These are phyloP conservation scores for Gracilinanus agilis DNA, from an alignment of 2,113 vertebrate species.

Conservation along the genomic window DNA sequence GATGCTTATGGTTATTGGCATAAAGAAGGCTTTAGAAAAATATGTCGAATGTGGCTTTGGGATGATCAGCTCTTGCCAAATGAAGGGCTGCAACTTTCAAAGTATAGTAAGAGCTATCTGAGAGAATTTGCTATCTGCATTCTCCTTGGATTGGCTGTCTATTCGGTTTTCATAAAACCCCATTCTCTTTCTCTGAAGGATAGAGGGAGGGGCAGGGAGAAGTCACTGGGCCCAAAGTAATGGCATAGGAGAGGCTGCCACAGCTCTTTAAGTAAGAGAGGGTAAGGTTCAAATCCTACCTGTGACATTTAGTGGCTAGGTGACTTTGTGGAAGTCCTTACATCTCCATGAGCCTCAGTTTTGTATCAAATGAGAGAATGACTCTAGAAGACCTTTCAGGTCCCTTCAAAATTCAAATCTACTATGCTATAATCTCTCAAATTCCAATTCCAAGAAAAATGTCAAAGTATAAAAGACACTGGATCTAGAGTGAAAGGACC, in stretches of 20 bases:
- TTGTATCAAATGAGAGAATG: conserved; percentile 27
- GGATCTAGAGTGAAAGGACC: background rate
- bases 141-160: background rate
- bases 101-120: background rate
- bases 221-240: background rate
- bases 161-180: background rate
- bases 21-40: conserved; percentile 6
- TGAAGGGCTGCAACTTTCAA: background rate
- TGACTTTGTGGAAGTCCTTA: conserved; percentile 4
- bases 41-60: background rate
- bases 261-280: background rate
- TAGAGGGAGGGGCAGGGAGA: too few species aligned
- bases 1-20: conserved; percentile 17
- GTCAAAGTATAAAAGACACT: background rate
- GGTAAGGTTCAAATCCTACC: background rate
- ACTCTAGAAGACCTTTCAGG: background rate
- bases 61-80: background rate
- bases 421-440: background rate
- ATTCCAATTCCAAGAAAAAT: background rate
- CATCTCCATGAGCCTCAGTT: background rate
- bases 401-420: background rate
- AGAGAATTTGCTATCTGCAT: background rate
- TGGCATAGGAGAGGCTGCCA: background rate
- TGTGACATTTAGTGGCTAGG: background rate
- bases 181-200: background rate